These are phyloP conservation scores for Setophaga coronata DNA, from an alignment of 2,113 vertebrate species.

Conservation along the genomic window DNA sequence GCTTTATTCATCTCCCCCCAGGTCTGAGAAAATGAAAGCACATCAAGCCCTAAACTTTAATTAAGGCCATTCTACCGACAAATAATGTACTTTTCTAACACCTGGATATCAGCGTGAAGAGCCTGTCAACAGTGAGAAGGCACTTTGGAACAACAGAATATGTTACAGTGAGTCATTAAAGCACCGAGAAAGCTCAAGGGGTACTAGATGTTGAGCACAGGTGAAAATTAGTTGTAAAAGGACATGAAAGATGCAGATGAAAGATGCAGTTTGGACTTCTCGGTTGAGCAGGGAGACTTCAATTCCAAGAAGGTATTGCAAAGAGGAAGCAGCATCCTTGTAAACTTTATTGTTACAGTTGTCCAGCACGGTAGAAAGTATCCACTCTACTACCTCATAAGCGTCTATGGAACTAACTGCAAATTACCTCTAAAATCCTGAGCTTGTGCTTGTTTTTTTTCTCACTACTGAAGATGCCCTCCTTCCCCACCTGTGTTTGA, in stretches of 20 bases:
- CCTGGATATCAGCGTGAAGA: not conserved
- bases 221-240: not conserved
- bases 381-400: not conserved
- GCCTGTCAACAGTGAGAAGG: not conserved
- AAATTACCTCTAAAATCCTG: not conserved
- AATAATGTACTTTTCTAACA: not conserved
- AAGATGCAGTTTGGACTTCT: not conserved
- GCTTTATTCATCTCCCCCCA: not conserved
- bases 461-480: not conserved
- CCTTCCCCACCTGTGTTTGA: not conserved
- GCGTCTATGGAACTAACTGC: not conserved
- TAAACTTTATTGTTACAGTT: not conserved
- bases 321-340: not conserved
- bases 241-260: not conserved
- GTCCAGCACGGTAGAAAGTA: not conserved
- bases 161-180: not conserved
- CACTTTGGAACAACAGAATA: not conserved
- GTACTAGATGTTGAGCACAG: not conserved
- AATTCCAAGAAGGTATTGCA: not conserved
- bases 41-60: not conserved
- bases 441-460: not conserved
- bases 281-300: not conserved
- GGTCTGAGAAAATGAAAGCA: not conserved
- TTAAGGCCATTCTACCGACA: fast-evolving
- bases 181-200: not conserved